phyloP scores from a whole-genome alignment of 2,113 vertebrate species.

The Anseranas semipalmata region DNA sequence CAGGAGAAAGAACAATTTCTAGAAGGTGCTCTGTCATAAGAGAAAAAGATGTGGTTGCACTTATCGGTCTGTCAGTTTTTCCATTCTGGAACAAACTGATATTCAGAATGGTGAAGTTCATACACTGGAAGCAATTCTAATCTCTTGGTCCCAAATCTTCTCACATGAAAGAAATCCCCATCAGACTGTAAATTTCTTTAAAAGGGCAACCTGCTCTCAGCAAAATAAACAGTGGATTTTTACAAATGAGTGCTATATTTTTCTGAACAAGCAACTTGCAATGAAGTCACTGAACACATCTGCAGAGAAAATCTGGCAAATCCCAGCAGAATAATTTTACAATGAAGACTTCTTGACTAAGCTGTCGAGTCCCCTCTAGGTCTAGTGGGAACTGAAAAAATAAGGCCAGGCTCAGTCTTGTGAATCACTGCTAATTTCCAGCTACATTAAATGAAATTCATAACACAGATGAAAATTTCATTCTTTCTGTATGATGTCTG shows the following conservation, averaged over 20 bases:
- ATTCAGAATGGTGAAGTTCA: background rate
- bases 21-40: background rate
- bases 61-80: background rate
- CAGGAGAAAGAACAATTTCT: background rate
- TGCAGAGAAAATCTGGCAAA: background rate
- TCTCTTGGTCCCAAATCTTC: background rate
- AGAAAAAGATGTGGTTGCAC: background rate
- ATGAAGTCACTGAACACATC: background rate
- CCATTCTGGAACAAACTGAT: background rate
- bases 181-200: background rate
- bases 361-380: background rate
- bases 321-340: background rate
- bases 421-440: background rate
- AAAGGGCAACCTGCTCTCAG: rapidly evolving
- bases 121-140: background rate
- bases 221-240: background rate
- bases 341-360: background rate
- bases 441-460: background rate
- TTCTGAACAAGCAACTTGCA: background rate
- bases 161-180: background rate
- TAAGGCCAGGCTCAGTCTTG: background rate
- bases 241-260: background rate
- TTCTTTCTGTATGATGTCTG: background rate
- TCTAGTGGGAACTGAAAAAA: background rate
- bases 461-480: background rate